Conservation (phyloP, 2,113 vertebrate genomes). For the Salminus brasiliensis region DNA sequence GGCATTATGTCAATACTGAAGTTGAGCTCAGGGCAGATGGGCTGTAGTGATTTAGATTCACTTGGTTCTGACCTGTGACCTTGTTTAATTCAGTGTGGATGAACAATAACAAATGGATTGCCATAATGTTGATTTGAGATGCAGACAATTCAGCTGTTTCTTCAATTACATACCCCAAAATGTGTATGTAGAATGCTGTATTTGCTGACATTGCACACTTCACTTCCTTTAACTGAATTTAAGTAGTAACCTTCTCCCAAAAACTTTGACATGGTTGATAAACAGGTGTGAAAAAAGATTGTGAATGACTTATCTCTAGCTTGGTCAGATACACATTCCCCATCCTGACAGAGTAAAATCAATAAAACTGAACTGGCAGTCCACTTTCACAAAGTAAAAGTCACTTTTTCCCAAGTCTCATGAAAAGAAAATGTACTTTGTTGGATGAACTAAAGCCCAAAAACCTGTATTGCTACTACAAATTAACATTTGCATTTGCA, state of each 20-base stretch:
- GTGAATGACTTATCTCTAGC: constrained; percentile 19
- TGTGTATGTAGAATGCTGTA: background rate
- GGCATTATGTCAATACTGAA: constrained; percentile 82
- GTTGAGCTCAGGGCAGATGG: constrained; percentile 74
- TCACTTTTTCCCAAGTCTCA: background rate
- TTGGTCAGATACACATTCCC: constrained; percentile 18
- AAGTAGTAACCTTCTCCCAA: background rate
- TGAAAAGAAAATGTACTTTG: background rate
- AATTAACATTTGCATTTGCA: too few species aligned
- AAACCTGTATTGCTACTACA: too few species aligned
- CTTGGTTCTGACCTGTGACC: constrained; percentile 68
- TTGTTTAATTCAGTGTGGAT: constrained; percentile 75
- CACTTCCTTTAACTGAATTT: background rate
- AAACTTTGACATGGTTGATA: background rate
- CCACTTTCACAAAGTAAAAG: background rate
- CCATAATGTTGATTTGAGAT: constrained; percentile 23
- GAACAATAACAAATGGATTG: constrained; percentile 64
- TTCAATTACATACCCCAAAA: too few species aligned
- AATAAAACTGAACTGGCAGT: constrained; percentile 13
- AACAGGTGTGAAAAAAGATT: constrained; percentile 6
- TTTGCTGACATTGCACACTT: background rate
- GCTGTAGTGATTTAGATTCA: constrained; percentile 76
- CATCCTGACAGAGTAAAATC: constrained; percentile 23
- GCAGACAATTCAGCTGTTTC: constrained; percentile 17
- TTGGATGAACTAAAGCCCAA: background rate